Base-by-base conservation (phyloP, 2,113 vertebrate species). In the Lampris megalopsis region DNA sequence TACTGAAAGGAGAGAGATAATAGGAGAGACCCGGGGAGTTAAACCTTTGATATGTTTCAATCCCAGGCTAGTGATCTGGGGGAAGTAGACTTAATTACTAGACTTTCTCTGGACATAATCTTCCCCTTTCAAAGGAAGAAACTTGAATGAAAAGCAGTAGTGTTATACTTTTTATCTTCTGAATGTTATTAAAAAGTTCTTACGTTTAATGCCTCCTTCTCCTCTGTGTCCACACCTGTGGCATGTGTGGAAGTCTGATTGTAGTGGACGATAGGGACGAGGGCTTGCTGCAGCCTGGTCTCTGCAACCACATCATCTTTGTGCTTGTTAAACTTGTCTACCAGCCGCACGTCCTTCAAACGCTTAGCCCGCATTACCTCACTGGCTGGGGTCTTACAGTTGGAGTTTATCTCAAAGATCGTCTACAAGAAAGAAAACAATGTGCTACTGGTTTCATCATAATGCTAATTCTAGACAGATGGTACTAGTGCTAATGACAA, bases 351-450 rank as follows among this genome's bases (percentile, higher is more conserved):
- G 92, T 98, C 95, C 0, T 86, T 95, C 52, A 88, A 93, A 4
- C 97, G 94, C 85, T 98, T 99, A 0, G 94, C 91, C 0, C 96
- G 91, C 97, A 99, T 99, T 77, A 99, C 91, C 9, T 94, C 93
- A 38, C 96, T 93, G 79, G 96, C 95, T 0, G 40, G 38, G 0
- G 95, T 96, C 61, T 96, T 97, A 72, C 92, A 95, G 0, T 84
- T 96, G n/a, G 97, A 93, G 0, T 96, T 98, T 92, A 99, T 97
- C 92, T 99, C 98, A 7, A 99, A 99, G 85, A 99, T 98, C 1
- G 98, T 99, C 97, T 99, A 78, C 0, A 45, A 38, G 70, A 37
- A 52, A 38, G 3, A 8, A 11, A 67, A 41, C 4, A 58, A 35
- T 9, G 8, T 58, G 7, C 6, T 7, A 9, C 0, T 7, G 4